Evolutionary conservation across 1,140 invertebrate genomes (phyloP).

Genomic region (Drosophila tropicalis): DNA sequence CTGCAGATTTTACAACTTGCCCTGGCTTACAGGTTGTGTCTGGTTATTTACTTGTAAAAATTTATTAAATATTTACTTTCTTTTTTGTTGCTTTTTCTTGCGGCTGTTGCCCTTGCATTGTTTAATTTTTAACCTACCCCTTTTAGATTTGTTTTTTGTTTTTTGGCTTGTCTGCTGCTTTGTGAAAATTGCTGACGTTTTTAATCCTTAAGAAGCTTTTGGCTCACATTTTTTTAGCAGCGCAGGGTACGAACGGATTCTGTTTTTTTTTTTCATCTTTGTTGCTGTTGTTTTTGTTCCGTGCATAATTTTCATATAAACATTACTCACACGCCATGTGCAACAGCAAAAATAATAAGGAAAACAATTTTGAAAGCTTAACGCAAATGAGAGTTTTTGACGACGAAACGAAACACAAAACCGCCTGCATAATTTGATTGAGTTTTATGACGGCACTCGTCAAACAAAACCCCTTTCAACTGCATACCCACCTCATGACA

Average conservation of each 20-base stretch:
- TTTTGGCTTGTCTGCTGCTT: slow-evolving; percentile 43
- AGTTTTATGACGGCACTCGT: slow-evolving; percentile 13
- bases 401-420: slow-evolving; percentile 1
- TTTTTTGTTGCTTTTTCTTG: slow-evolving; percentile 69
- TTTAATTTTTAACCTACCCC: slow-evolving; percentile 18
- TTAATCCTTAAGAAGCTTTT: slow-evolving; percentile 80
- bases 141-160: background rate
- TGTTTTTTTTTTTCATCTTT: slow-evolving; percentile 3
- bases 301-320: slow-evolving; percentile 79
- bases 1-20: slow-evolving; percentile 55
- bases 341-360: slow-evolving; percentile 65
- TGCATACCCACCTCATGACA: slow-evolving; percentile 5
- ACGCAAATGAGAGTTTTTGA: slow-evolving; percentile 71
- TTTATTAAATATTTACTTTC: slow-evolving; percentile 76
- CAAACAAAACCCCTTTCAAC: background rate
- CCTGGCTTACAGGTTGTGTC: slow-evolving; percentile 13
- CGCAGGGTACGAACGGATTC: slow-evolving; percentile 4
- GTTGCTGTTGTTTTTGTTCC: slow-evolving; percentile 55
- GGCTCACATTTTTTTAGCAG: slow-evolving; percentile 70
- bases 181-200: slow-evolving; percentile 74
- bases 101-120: slow-evolving; percentile 47
- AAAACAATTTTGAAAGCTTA: slow-evolving; percentile 77
- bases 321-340: slow-evolving; percentile 80
- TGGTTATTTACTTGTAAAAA: slow-evolving; percentile 70
- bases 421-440: slow-evolving; percentile 52